Conservation (phyloP, 2,113 vertebrate species). For the Gambusia affinis region DNA sequence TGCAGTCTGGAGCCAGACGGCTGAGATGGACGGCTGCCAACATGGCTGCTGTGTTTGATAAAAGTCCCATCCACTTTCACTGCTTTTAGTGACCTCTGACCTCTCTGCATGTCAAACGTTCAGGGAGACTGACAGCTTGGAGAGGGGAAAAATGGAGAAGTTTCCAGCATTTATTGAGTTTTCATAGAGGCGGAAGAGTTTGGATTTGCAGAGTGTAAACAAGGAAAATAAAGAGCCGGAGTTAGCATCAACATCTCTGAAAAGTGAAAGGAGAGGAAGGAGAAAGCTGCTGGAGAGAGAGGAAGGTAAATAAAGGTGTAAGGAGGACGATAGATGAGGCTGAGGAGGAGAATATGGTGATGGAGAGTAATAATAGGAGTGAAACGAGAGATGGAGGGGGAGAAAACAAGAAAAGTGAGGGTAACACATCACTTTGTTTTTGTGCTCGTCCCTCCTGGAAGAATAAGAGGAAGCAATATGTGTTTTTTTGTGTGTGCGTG, state of each 20-base stretch:
- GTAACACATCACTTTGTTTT: conserved; percentile 54
- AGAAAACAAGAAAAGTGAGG: conserved; percentile 53
- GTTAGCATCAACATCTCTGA: conserved; percentile 62
- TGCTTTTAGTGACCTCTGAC: conserved; percentile 68
- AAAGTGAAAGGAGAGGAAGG: not conserved
- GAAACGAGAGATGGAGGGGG: not conserved
- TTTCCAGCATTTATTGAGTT: not conserved
- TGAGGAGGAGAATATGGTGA: not conserved
- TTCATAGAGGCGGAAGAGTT: conserved; percentile 2
- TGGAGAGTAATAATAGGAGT: not conserved
- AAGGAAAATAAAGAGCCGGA: conserved; percentile 69
- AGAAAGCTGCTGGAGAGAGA: not conserved
- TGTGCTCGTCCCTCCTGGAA: conserved; percentile 46
- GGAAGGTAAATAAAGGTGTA: not conserved
- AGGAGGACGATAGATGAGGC: not conserved
- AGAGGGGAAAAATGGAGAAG: too few species aligned
- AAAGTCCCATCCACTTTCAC: conserved; percentile 45
- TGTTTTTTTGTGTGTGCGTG: too few species aligned
- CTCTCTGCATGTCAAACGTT: conserved; percentile 17
- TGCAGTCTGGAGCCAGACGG: not conserved
- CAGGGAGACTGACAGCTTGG: not conserved
- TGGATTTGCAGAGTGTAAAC: conserved; percentile 42
- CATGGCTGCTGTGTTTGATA: conserved; percentile 35
- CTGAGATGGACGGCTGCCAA: conserved; percentile 34
- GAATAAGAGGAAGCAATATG: conserved; percentile 73